Evolutionary conservation across 2,113 vertebrate genomes (phyloP).

Genomic region (Carassius carassius): DNA sequence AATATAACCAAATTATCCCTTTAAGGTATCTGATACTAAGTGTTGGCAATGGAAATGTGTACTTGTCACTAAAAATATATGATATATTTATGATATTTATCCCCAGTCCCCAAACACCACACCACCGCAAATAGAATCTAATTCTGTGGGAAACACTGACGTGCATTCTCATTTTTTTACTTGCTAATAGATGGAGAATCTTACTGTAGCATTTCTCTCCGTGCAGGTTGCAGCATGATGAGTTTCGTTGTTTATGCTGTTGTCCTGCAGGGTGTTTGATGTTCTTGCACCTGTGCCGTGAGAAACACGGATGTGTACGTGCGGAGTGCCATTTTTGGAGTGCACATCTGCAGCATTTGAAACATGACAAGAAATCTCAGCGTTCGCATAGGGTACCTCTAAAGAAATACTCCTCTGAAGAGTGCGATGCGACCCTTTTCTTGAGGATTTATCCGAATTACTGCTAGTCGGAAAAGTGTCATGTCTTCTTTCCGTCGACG

Average conservation of each 20-base stretch:
- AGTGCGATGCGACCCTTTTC: slow-evolving; percentile 68
- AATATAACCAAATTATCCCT: too few relatives aligned
- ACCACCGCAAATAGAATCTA: too few relatives aligned
- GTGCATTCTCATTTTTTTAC: not conserved
- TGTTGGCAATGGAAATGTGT: too few relatives aligned
- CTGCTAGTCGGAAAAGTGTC: slow-evolving; percentile 47
- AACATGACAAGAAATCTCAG: slow-evolving; percentile 82
- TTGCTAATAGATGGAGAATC: slow-evolving; percentile 55
- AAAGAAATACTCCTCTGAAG: slow-evolving; percentile 92
- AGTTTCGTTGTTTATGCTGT: slow-evolving; percentile 66
- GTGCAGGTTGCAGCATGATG: slow-evolving; percentile 63
- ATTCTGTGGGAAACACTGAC: too few relatives aligned
- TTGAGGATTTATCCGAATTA: slow-evolving; percentile 64
- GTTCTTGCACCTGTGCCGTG: slow-evolving; percentile 76
- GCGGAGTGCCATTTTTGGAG: slow-evolving; percentile 77
- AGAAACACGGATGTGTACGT: slow-evolving; percentile 89
- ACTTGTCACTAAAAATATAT: too few relatives aligned
- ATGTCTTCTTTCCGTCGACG: slow-evolving; percentile 62
- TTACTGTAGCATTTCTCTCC: slow-evolving; percentile 80
- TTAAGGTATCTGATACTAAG: too few relatives aligned
- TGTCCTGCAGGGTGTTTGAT: slow-evolving; percentile 68
- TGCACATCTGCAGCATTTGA: slow-evolving; percentile 80
- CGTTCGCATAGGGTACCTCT: slow-evolving; percentile 80
- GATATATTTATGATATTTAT: too few relatives aligned
- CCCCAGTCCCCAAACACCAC: too few relatives aligned